Evolutionary conservation across 2,797 vertebrate species (phyloP).

Genomic region (Spheniscus humboldti): DNA sequence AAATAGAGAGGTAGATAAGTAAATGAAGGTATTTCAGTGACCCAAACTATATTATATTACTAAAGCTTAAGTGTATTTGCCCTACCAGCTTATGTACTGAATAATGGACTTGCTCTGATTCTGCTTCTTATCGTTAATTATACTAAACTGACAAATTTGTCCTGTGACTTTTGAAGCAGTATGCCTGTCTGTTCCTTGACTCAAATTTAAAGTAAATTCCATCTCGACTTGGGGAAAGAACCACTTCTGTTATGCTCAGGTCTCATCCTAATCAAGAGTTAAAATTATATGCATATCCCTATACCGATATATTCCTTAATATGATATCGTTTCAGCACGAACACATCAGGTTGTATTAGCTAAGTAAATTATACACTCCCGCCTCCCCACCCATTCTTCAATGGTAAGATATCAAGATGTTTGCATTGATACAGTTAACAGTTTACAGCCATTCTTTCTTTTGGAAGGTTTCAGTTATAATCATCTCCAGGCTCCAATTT

Average conservation of each 20-base stretch:
- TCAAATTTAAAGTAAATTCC: background rate
- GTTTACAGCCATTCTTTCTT: background rate
- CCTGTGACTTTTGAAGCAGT: background rate
- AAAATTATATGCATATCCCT: background rate
- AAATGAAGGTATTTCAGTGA: background rate
- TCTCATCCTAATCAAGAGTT: background rate
- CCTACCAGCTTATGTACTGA: background rate
- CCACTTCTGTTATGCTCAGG: background rate
- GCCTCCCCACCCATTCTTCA: background rate
- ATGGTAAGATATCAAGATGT: background rate
- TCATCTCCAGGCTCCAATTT: conserved; percentile 17
- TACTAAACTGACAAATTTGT: background rate
- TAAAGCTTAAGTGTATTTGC: background rate
- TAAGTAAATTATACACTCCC: background rate
- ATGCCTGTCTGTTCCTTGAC: background rate
- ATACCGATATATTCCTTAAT: background rate
- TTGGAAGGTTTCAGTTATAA: conserved; percentile 19
- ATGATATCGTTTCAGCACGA: background rate
- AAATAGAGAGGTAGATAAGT: background rate
- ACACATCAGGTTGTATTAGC: background rate
- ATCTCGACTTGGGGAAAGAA: background rate
- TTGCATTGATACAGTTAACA: background rate
- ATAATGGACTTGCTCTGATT: background rate
- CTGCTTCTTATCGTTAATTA: background rate
- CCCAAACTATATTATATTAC: background rate